phyloP scores from a whole-genome alignment of 2,888 invertebrate species.

The Hololepta plana region DNA sequence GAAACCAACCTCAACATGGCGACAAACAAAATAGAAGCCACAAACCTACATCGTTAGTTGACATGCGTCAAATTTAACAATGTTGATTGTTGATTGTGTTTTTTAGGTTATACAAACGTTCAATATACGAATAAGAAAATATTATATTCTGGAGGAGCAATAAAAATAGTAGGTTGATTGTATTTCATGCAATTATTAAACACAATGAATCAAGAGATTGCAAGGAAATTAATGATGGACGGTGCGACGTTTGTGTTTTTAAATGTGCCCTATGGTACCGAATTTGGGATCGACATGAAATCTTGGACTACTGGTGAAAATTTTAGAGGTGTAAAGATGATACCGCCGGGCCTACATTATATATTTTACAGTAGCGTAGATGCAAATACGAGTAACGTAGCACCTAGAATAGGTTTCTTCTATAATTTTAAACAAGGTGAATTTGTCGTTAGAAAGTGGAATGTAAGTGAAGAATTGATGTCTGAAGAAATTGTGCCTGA shows the following conservation, averaged over 20 bases:
- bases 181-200: no score
- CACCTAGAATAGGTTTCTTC: slow-evolving; percentile 53
- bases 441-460: slow-evolving; percentile 79
- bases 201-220: slow-evolving; percentile 54
- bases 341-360: slow-evolving; percentile 91
- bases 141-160: no score
- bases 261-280: slow-evolving; percentile 76
- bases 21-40: no score
- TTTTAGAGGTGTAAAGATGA: slow-evolving; percentile 96
- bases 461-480: slow-evolving; percentile 57
- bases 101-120: no score
- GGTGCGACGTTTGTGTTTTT: slow-evolving; percentile 73
- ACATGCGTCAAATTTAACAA: no score
- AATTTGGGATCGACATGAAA: slow-evolving; percentile 91
- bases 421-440: slow-evolving; percentile 69
- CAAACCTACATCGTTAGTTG: no score
- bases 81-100: no score
- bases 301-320: slow-evolving; percentile 80
- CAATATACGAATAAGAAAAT: no score
- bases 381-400: slow-evolving; percentile 41
- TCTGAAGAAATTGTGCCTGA: slow-evolving; percentile 42
- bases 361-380: slow-evolving; percentile 67
- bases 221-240: slow-evolving; percentile 54
- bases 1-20: no score
- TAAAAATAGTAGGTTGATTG: no score